Conservation (phyloP, 2,113 vertebrate genomes). For the Otis tarda region DNA sequence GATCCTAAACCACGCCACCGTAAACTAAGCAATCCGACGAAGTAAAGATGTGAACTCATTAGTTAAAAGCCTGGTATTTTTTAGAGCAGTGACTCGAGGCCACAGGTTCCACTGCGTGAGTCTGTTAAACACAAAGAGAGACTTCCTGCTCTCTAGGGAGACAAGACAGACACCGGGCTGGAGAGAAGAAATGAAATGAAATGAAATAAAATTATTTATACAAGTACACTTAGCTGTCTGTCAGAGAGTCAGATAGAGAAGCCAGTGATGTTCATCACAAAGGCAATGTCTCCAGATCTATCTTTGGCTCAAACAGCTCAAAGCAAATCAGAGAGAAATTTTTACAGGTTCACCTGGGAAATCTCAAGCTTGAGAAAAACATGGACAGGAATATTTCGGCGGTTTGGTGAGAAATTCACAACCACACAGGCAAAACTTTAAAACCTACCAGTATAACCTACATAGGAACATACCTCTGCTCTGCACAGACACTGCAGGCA, state of each 20-base stretch:
- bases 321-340: background rate
- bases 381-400: background rate
- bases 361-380: background rate
- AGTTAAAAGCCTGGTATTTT: background rate
- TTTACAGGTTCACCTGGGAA: background rate
- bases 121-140: background rate
- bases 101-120: background rate
- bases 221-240: background rate
- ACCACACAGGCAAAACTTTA: background rate
- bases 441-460: background rate
- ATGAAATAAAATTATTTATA: background rate
- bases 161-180: background rate
- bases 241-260: background rate
- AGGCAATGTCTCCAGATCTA: background rate
- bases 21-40: background rate
- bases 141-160: background rate
- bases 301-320: background rate
- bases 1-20: background rate
- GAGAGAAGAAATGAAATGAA: background rate
- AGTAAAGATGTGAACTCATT: background rate
- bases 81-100: background rate
- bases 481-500: background rate
- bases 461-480: fast-evolving
- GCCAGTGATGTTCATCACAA: background rate
- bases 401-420: background rate